Evolutionary conservation across 2,113 vertebrate species (phyloP).

Genomic region (cat (Felis catus)): DNA sequence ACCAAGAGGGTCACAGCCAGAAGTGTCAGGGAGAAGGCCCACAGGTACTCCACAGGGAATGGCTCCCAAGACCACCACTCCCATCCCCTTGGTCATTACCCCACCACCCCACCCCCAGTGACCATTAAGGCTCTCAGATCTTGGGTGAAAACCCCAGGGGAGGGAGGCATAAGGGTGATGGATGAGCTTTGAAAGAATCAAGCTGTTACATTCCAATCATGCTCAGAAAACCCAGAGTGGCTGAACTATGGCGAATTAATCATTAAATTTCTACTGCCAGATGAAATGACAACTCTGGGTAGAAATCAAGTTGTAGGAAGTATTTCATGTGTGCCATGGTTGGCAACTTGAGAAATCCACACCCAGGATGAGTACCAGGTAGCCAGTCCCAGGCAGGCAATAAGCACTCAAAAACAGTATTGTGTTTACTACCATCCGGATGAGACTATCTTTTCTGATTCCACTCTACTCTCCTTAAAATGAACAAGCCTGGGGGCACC

Average conservation of each 20-base stretch:
- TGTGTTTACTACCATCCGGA: background rate
- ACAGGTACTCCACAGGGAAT: no score
- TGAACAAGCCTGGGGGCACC: background rate
- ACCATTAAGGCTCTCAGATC: background rate
- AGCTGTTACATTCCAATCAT: background rate
- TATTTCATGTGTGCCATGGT: background rate
- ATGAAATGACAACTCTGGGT: background rate
- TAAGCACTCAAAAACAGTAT: background rate
- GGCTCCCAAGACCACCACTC: no score
- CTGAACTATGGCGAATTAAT: background rate
- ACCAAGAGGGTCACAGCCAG: background rate
- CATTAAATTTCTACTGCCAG: background rate
- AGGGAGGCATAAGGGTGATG: background rate
- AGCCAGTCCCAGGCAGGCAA: background rate
- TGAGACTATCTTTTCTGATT: no score
- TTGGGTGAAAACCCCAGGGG: no score
- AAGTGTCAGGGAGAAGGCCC: background rate
- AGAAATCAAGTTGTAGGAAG: background rate
- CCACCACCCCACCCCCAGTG: background rate
- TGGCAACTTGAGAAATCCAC: background rate
- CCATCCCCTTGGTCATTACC: background rate
- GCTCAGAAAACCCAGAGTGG: background rate
- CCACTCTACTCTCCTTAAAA: background rate
- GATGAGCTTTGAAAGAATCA: background rate
- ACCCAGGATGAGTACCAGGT: background rate